These are phyloP conservation scores for Sula dactylatra DNA, from an alignment of 2,113 vertebrate species.

Conservation along the genomic window DNA sequence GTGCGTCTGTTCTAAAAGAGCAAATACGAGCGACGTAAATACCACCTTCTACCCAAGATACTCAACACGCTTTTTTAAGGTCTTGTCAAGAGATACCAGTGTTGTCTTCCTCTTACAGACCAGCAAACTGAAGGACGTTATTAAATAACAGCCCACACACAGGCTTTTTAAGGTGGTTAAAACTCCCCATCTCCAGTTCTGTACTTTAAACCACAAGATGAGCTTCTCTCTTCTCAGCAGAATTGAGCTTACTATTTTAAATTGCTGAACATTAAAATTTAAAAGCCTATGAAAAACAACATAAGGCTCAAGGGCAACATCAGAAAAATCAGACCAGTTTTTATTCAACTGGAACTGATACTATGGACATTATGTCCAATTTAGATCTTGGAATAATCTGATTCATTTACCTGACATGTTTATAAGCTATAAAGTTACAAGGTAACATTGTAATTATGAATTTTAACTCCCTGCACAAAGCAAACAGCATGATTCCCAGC, in stretches of 20 bases:
- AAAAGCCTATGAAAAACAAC: not conserved
- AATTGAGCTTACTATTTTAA: not conserved
- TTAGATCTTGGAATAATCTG: not conserved
- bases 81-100: not conserved
- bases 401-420: not conserved
- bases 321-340: not conserved
- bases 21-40: not conserved
- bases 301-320: not conserved
- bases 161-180: not conserved
- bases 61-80: not conserved
- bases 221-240: not conserved
- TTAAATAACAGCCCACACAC: not conserved
- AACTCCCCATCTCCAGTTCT: not conserved
- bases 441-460: not conserved
- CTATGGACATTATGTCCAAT: not conserved
- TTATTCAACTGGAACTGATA: not conserved
- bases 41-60: fast-evolving
- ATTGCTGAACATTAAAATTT: not conserved
- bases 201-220: not conserved
- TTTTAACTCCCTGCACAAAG: not conserved
- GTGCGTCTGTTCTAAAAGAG: not conserved
- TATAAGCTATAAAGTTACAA: not conserved
- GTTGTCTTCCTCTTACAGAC: not conserved
- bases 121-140: not conserved
- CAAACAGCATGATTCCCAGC: not conserved